Evolutionary conservation across 2,888 invertebrate species (phyloP).

Genomic region (Drepana falcataria): DNA sequence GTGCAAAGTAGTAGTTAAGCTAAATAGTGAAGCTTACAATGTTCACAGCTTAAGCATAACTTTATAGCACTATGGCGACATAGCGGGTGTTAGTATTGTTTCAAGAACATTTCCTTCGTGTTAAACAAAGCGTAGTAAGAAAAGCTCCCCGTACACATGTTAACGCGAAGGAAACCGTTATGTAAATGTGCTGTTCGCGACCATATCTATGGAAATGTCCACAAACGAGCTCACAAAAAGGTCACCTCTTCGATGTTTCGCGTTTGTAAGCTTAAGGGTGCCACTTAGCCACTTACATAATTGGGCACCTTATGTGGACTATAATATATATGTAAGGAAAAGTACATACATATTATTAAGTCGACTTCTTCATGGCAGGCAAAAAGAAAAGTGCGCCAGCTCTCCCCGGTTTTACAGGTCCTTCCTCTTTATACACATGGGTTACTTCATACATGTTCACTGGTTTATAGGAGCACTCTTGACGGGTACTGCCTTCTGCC

Average conservation of each 20-base stretch:
- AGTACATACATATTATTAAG: no score
- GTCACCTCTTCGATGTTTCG: background rate
- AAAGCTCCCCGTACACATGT: background rate
- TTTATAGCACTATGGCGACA: background rate
- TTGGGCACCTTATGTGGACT: no score
- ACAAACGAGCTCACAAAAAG: background rate
- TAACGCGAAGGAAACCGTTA: background rate
- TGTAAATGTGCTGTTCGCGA: background rate
- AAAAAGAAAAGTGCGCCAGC: no score
- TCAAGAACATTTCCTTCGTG: background rate
- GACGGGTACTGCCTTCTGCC: no score
- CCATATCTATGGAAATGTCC: conserved; percentile 1
- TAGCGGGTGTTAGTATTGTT: background rate
- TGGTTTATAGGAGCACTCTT: no score
- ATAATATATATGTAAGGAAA: no score
- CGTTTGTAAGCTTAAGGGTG: background rate
- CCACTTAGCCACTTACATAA: no score
- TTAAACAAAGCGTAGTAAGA: background rate
- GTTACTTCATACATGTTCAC: no score
- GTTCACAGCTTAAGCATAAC: background rate
- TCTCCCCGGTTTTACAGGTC: no score
- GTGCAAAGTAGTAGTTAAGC: no score
- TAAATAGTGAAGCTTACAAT: background rate
- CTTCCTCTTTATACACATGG: no score
- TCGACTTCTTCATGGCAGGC: no score